Conservation (phyloP, 1,140 invertebrate genomes). For the Nasonia vitripennis region DNA sequence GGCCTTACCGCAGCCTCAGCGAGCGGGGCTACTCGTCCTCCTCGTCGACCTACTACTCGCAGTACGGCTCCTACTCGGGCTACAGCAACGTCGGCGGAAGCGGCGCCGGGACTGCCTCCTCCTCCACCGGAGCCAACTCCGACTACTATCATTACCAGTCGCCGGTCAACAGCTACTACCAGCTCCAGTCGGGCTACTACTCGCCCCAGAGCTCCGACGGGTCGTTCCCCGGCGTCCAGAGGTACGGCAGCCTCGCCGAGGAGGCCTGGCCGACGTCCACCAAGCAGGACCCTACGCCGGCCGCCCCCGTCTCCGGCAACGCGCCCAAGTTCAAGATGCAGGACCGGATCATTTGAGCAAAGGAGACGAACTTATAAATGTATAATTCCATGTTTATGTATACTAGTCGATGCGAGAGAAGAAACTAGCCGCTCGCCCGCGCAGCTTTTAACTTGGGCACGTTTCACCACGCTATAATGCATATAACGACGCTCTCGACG, state of each 20-base stretch:
- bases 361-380: slow-evolving; percentile 47
- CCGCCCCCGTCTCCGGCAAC: background rate
- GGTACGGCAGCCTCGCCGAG: slow-evolving; percentile 72
- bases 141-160: slow-evolving; percentile 66
- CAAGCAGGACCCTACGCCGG: slow-evolving; percentile 57
- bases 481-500: too few relatives aligned
- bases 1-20: slow-evolving; percentile 72
- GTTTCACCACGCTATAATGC: too few relatives aligned
- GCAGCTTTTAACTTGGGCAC: too few relatives aligned
- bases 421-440: too few relatives aligned
- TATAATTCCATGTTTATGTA: background rate
- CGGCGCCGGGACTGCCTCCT: slow-evolving; percentile 3
- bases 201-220: slow-evolving; percentile 70
- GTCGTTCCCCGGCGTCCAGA: slow-evolving; percentile 69
- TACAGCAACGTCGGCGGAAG: slow-evolving; percentile 66
- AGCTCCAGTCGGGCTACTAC: slow-evolving; percentile 69
- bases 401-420: too few relatives aligned
- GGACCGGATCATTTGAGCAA: slow-evolving; percentile 49
- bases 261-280: slow-evolving; percentile 65
- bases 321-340: slow-evolving; percentile 10
- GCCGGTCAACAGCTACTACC: slow-evolving; percentile 64
- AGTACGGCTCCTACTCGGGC: slow-evolving; percentile 70
- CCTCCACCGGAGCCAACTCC: background rate
- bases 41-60: slow-evolving; percentile 61
- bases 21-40: slow-evolving; percentile 71